Conservation (phyloP, 2,113 vertebrate genomes). For the Nicator chloris region DNA sequence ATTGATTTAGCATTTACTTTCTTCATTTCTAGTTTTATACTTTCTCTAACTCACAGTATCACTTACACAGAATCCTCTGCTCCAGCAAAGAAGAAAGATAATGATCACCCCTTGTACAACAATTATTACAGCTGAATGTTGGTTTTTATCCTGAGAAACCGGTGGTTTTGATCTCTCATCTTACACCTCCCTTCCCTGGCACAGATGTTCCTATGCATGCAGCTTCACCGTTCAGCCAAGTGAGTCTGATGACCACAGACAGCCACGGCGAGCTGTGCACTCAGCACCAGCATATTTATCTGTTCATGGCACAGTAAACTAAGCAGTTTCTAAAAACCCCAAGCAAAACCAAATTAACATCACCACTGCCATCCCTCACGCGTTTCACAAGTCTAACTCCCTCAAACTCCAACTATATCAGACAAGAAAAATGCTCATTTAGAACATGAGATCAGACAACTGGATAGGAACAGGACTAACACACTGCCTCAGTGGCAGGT, state of each 20-base stretch:
- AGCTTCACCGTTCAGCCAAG: not conserved
- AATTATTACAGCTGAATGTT: not conserved
- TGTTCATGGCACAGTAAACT: not conserved
- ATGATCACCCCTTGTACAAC: not conserved
- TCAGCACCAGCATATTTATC: not conserved
- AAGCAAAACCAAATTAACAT: not conserved
- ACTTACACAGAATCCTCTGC: not conserved
- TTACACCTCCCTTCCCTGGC: not conserved
- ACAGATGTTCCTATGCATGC: not conserved
- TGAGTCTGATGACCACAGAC: not conserved
- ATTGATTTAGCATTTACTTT: not conserved
- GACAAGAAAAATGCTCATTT: not conserved
- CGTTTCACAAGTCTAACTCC: not conserved
- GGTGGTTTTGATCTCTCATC: not conserved
- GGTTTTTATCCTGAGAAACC: not conserved
- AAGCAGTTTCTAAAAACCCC: not conserved
- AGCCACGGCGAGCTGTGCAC: not conserved
- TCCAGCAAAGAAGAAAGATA: not conserved
- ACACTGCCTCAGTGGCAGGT: not conserved
- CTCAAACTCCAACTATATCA: not conserved
- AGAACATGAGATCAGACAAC: not conserved
- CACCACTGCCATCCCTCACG: not conserved
- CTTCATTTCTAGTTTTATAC: not conserved
- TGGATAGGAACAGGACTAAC: not conserved
- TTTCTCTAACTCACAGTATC: not conserved